Conservation (phyloP, 1,140 invertebrate species). For the Nylanderia fulva region DNA sequence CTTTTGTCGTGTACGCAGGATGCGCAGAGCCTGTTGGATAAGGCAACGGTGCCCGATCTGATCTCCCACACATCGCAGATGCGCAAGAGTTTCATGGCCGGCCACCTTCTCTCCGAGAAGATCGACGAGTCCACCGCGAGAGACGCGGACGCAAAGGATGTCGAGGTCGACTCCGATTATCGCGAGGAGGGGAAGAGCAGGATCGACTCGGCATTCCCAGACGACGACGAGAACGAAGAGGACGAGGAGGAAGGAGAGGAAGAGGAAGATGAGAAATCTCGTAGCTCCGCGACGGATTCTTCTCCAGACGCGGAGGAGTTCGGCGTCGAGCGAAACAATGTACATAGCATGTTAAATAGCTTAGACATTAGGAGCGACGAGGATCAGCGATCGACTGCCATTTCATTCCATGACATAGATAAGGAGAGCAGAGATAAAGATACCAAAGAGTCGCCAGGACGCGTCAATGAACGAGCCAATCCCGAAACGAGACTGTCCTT, state of each 20-base stretch:
- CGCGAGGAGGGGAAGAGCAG: not conserved
- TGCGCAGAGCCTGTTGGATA: conserved; percentile 6
- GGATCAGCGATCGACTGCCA: conserved; percentile 77
- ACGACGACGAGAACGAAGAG: conserved; percentile 74
- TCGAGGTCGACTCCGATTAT: conserved; percentile 24
- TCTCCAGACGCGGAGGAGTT: not conserved
- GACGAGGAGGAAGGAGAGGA: conserved; percentile 59
- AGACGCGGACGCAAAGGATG: not conserved
- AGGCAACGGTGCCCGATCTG: conserved; percentile 61
- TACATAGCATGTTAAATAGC: conserved; percentile 50
- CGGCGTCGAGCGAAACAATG: not conserved
- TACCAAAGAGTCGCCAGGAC: conserved; percentile 79
- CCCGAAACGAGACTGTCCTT: conserved; percentile 70
- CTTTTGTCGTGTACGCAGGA: not conserved
- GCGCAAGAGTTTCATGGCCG: conserved; percentile 79
- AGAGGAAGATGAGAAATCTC: conserved; percentile 53
- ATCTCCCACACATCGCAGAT: conserved; percentile 74
- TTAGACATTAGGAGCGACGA: conserved; percentile 68
- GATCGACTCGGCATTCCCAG: conserved; percentile 66
- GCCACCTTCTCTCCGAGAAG: conserved; percentile 72
- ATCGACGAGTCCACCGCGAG: not conserved
- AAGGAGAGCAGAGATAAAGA: conserved; percentile 71
- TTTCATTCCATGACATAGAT: conserved; percentile 75
- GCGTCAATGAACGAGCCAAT: conserved; percentile 30
- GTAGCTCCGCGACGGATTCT: conserved; percentile 29